Evolutionary conservation across 2,113 vertebrate species (phyloP).

Genomic region (Pachyramphus minor): DNA sequence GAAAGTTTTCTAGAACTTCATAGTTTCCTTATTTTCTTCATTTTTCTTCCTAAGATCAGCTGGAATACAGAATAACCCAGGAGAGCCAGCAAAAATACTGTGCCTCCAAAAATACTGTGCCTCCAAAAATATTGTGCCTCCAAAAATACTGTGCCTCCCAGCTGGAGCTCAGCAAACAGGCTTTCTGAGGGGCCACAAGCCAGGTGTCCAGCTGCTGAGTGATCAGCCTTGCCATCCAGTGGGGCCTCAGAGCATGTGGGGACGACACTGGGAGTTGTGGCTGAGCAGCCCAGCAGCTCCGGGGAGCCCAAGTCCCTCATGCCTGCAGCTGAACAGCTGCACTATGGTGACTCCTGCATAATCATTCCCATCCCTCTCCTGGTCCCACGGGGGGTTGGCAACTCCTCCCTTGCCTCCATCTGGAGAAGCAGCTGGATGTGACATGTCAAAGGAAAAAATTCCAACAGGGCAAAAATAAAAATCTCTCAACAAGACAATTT

Average conservation of each 20-base stretch:
- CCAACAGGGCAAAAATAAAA: not conserved
- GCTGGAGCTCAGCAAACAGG: not conserved
- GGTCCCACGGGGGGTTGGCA: not conserved
- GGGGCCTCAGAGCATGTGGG: not conserved
- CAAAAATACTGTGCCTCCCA: not conserved
- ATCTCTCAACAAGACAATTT: not conserved
- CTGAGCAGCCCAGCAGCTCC: not conserved
- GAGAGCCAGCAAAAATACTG: not conserved
- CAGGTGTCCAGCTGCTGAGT: not conserved
- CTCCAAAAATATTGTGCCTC: not conserved
- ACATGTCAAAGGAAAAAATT: not conserved
- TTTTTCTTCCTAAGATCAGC: not conserved
- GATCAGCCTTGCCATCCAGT: not conserved
- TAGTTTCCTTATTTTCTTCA: not conserved
- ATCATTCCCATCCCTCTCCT: not conserved
- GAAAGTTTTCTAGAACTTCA: not conserved
- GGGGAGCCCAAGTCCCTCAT: rapidly evolving
- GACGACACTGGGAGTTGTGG: not conserved
- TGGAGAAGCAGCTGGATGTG: not conserved
- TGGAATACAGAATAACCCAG: not conserved
- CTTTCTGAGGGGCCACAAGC: not conserved
- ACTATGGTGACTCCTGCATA: not conserved
- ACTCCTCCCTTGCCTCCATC: not conserved
- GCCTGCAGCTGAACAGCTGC: not conserved
- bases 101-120: not conserved